Evolutionary conservation across 1,140 invertebrate species (phyloP).

Genomic region (Euschistus heros): DNA sequence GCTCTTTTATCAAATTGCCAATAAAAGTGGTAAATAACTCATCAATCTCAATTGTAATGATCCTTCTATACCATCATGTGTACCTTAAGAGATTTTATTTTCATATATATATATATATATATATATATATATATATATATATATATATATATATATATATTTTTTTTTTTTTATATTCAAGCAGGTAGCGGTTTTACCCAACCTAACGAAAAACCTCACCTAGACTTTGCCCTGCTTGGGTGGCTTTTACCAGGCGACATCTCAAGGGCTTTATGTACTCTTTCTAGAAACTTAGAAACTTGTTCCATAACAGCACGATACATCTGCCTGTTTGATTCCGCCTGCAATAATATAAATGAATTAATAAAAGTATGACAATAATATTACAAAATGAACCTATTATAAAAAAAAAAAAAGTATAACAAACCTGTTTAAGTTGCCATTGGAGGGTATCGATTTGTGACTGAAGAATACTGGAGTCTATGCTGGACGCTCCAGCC

Average conservation of each 20-base stretch:
- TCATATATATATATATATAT: too few relatives aligned
- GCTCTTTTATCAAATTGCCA: too few relatives aligned
- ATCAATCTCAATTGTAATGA: too few relatives aligned
- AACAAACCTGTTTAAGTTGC: conserved; percentile 63
- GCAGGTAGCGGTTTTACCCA: too few relatives aligned
- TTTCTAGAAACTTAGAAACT: conserved; percentile 60
- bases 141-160: too few relatives aligned
- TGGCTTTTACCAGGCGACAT: conserved; percentile 32
- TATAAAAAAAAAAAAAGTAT: conserved; percentile 11
- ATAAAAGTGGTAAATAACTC: too few relatives aligned
- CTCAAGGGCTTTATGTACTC: conserved; percentile 53
- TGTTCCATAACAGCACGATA: conserved; percentile 67
- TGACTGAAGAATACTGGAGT: conserved; percentile 56
- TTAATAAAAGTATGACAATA: too few relatives aligned
- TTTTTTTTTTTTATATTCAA: too few relatives aligned
- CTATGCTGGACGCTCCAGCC: conserved; percentile 33
- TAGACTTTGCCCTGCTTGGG: conserved; percentile 25
- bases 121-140: too few relatives aligned
- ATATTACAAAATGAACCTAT: too few relatives aligned
- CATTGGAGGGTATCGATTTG: conserved; percentile 66
- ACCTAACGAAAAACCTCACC: conserved; percentile 20
- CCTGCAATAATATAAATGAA: conserved; percentile 39
- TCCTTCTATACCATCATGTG: too few relatives aligned
- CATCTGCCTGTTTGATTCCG: conserved; percentile 64
- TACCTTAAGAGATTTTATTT: too few relatives aligned